Base-by-base conservation (phyloP, 2,888 invertebrate genomes). In the Oscheius sp. region DNA sequence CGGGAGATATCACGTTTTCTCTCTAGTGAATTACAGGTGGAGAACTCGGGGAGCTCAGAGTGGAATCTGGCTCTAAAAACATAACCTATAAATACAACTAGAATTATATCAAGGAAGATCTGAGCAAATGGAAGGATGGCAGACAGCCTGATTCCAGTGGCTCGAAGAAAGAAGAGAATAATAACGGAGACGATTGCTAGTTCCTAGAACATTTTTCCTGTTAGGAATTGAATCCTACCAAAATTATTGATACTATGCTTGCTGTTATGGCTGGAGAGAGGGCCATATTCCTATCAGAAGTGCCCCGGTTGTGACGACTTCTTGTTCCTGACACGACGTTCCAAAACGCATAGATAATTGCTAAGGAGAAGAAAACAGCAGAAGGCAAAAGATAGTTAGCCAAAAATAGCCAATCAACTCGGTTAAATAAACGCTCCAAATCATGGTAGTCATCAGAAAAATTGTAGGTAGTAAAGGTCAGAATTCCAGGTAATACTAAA, bases 401-500 rank as follows among this genome's bases (percentile, higher is more conserved):
- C 33, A 78, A 58, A 52, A 78, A 78, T 0, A 78, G 71, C 78
- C 78, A 78, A 45, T 78, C 76, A n/a, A 65, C 27, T 2, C 65
- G 53, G 10, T 52, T 17, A 20, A 65, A 45, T 6, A 65, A 23
- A 12, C 50, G 27, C n/a, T 64, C 64, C 33, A 37, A 48, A 31
- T 73, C 48, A 34, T 75, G 73, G 0, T 69, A 57, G 15, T 76
- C 74, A n/a, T 74, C 72, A 3, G 75, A 55, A 17, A 79, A 75
- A 53, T 76, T 72, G 55, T 76, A 81, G 3, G 79, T 78, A 0
- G 75, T 67, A 57, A 82, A 71, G 50, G 82, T 81, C 58, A 81
- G 71, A 0, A 70, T 34, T 1, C 65, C 69, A 0, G 84, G 82
- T 10, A 79, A 20, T 3, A 78, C 84, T 84, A 69, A 57, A 20